Base-by-base conservation (phyloP, 1,140 invertebrate species). In the Bombus balteatus region DNA sequence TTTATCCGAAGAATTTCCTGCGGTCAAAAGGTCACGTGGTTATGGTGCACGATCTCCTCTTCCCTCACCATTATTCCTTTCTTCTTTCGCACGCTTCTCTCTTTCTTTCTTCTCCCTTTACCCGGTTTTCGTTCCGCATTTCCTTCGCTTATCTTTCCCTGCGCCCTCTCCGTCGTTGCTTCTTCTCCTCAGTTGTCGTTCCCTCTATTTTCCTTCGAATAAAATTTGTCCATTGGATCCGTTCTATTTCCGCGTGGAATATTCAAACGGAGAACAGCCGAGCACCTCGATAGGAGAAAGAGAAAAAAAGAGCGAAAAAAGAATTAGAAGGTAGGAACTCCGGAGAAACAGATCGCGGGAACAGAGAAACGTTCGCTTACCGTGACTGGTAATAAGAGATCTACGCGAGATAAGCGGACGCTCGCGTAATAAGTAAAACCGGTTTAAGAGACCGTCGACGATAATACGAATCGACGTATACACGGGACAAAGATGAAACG, bases 1-100 rank as follows among this genome's bases (percentile, higher is more conserved):
- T 72, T 82, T 89, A 89, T 74, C 53, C 80, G 72, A 81, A 76
- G 76, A 89, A 85, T 90, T 86, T 85, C 77, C 75, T 84, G 73
- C 76, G 86, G 71, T 84, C 68, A 39, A 86, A 86, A 86, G 77
- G 59, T 87, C 85, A 59, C 68, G 74, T 37, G 78, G 73, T 70
- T 57, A 53, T 59, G 68, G 53, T 15, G 59, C 62, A 76, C 43
- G 18, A 28, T 47, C 18, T 76, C 34, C 47, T 22, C 34, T 22
- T 10, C 34, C 28, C 34, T 70, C 43, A 0, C 43, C 43, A 47
- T 5, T 47, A 15, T 12, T 13, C 18, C 1, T 37, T 65, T 72
- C 34, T 34, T 41, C 18, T 25, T 13, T 2, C 32, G 5, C 34
- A 22, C 22, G 18, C 12, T 28, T 37, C 66, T 39, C 13, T 37